Conservation (phyloP, 2,888 invertebrate genomes). For the Oxyscelio sp. region DNA sequence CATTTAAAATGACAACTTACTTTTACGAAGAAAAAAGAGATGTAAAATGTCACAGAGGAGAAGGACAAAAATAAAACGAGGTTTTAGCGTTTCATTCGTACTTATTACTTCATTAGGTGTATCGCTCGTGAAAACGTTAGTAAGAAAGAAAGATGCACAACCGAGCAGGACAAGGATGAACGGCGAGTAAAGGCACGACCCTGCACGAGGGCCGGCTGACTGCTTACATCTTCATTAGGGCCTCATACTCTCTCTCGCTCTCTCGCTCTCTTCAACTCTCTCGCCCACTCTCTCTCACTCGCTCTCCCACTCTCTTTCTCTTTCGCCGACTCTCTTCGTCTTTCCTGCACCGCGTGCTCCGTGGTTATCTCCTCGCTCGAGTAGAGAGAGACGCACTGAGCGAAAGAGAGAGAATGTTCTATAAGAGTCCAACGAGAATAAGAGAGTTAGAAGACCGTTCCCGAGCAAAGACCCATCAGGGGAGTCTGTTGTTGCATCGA, state of each 20-base stretch:
- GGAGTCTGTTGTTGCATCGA: slow-evolving; percentile 88
- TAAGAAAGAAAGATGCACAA: slow-evolving; percentile 60
- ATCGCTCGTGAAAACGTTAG: slow-evolving; percentile 67
- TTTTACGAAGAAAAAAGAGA: neutral
- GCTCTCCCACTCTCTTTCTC: slow-evolving; percentile 74
- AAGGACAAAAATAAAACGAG: slow-evolving; percentile 3
- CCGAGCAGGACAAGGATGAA: slow-evolving; percentile 72
- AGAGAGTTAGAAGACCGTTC: slow-evolving; percentile 85
- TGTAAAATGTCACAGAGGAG: no score
- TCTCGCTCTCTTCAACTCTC: slow-evolving; percentile 54
- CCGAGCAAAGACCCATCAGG: slow-evolving; percentile 87
- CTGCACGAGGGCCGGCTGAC: slow-evolving; percentile 84
- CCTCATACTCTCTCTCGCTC: slow-evolving; percentile 77
- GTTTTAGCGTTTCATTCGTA: slow-evolving; percentile 43
- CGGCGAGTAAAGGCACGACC: slow-evolving; percentile 80
- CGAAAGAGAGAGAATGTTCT: slow-evolving; percentile 67
- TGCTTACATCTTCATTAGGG: slow-evolving; percentile 89
- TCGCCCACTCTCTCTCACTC: slow-evolving; percentile 57
- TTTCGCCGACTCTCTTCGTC: slow-evolving; percentile 55
- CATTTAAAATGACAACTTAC: no score
- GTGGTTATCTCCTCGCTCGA: slow-evolving; percentile 35
- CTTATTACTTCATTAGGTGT: slow-evolving; percentile 71
- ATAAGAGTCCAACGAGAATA: slow-evolving; percentile 81
- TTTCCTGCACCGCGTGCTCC: slow-evolving; percentile 56
- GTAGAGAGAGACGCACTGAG: slow-evolving; percentile 23